Evolutionary conservation across 2,113 vertebrate genomes (phyloP).

Genomic region (Haliaeetus leucogaster): DNA sequence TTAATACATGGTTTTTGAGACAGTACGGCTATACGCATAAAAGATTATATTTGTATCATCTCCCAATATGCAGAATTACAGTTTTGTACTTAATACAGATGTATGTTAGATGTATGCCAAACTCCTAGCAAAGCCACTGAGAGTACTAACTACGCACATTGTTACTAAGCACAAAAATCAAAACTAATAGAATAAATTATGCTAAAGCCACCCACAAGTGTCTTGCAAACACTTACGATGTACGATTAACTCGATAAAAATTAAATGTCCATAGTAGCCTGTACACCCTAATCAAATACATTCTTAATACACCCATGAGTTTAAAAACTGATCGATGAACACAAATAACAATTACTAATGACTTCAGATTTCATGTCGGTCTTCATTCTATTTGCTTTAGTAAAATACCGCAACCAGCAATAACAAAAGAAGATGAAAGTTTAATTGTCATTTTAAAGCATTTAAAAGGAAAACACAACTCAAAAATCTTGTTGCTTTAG

Average conservation of each 20-base stretch:
- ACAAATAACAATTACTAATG: background rate
- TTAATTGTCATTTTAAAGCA: background rate
- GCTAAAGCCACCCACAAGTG: background rate
- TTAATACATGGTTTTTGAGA: background rate
- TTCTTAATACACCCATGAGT: background rate
- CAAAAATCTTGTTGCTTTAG: background rate
- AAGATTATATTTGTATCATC: background rate
- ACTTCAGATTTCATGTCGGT: background rate
- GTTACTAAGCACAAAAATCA: background rate
- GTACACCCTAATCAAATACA: background rate
- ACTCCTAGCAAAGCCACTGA: background rate
- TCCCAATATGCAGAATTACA: background rate
- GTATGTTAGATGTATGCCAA: background rate
- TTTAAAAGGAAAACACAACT: background rate
- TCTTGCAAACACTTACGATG: background rate
- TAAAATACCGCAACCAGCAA: background rate
- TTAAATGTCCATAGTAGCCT: background rate
- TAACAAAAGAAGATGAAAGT: background rate
- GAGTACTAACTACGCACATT: rapidly evolving
- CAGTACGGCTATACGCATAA: background rate
- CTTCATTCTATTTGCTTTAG: background rate
- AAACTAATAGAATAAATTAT: background rate
- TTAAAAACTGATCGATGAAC: background rate
- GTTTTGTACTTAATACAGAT: background rate
- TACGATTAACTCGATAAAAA: background rate